A percentile compares a stretch with the other conserved stretches of the same genome.
Conservation (phyloP, 2,797 vertebrate species). For the Scarus forsteni region DNA sequence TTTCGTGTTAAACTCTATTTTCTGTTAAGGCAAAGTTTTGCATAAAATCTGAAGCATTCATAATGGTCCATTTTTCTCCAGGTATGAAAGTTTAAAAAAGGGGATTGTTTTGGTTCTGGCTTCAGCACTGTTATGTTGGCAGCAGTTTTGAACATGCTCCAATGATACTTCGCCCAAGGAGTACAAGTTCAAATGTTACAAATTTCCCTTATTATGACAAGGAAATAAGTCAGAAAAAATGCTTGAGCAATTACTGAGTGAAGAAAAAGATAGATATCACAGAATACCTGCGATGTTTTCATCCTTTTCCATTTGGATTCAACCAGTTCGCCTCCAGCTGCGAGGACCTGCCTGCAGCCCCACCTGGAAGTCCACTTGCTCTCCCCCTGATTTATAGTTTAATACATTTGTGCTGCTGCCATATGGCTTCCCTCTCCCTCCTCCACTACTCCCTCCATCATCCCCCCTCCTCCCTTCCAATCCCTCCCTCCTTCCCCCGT, state of each 20-base stretch:
- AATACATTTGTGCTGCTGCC: conserved; percentile 84
- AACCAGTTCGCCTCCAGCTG: conserved; percentile 48
- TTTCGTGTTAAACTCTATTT: not conserved
- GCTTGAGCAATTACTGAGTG: not conserved
- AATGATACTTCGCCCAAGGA: not conserved
- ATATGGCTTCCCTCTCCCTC: conserved; percentile 75
- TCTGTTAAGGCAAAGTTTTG: not conserved
- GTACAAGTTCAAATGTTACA: not conserved
- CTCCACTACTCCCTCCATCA: conserved; percentile 22
- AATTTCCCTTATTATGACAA: not conserved
- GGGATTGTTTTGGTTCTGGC: not conserved
- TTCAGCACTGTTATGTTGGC: conserved; percentile 16
- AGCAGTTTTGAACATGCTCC: not conserved
- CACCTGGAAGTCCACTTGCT: conserved; percentile 73
- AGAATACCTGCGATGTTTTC: conserved; percentile 4
- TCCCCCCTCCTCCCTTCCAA: conserved; percentile 43
- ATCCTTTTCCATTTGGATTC: conserved; percentile 28
- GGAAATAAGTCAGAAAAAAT: not conserved
- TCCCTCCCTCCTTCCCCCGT: conserved; percentile 36
- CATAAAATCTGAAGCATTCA: not conserved
- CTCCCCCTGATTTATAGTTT: conserved; percentile 81
- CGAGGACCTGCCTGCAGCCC: conserved; percentile 63
- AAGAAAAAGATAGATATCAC: conserved; percentile 11
- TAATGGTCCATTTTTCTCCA: not conserved
- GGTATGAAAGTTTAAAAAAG: not conserved